phyloP scores from a whole-genome alignment of 2,888 invertebrate species.

The Lasioglossum lativentre region DNA sequence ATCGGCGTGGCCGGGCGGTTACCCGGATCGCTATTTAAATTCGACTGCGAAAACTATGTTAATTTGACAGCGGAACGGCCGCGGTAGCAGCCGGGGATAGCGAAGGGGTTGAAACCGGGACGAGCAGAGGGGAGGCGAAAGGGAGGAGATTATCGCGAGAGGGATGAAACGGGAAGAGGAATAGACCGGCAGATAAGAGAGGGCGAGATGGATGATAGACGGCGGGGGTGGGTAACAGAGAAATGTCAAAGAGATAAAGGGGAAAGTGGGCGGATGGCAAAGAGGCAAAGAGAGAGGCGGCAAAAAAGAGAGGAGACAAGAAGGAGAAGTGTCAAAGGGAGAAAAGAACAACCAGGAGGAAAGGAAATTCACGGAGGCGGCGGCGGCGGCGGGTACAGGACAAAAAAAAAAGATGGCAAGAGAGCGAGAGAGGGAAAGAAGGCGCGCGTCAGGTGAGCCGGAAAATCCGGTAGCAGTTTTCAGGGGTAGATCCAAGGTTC shows the following conservation, averaged over 20 bases:
- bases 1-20: conserved; percentile 29
- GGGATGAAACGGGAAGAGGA: conserved; percentile 19
- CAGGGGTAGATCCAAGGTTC: conserved; percentile 64
- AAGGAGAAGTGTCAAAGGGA: conserved; percentile 36
- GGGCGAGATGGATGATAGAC: background rate
- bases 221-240: background rate
- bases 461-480: conserved; percentile 73
- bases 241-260: conserved; percentile 27
- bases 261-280: conserved; percentile 6
- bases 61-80: conserved; percentile 61
- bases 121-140: background rate
- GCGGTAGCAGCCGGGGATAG: background rate
- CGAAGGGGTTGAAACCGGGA: background rate
- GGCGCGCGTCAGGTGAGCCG: conserved; percentile 64
- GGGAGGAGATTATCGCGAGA: conserved; percentile 2
- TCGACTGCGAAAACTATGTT: conserved; percentile 67
- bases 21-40: conserved; percentile 64
- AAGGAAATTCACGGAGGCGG: conserved; percentile 35
- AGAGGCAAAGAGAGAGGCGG: conserved; percentile 8
- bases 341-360: conserved; percentile 50
- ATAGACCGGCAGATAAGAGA: conserved; percentile 13
- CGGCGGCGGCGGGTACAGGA: background rate
- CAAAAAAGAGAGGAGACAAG: background rate
- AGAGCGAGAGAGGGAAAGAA: conserved; percentile 19
- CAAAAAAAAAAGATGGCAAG: conserved; percentile 28